phyloP scores from a whole-genome alignment of 2,888 invertebrate genomes.

The Danaus chrysippus region DNA sequence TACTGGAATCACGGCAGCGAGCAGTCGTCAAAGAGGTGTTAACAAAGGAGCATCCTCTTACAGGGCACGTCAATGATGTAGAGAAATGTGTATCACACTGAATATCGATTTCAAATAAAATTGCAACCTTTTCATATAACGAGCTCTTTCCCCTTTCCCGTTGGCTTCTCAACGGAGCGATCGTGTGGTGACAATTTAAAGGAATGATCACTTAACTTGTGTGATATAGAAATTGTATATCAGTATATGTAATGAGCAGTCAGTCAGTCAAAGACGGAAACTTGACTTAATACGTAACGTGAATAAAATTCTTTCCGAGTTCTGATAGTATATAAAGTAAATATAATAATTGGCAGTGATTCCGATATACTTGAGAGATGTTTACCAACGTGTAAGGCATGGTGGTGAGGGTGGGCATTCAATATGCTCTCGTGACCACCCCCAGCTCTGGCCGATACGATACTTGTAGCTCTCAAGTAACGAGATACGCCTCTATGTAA shows the following conservation, averaged over 20 bases:
- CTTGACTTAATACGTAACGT: too few relatives aligned
- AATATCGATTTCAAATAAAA: constrained; percentile 80
- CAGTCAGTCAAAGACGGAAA: too few relatives aligned
- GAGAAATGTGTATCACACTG: constrained; percentile 61
- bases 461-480: constrained; percentile 27
- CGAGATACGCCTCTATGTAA: constrained; percentile 21
- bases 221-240: constrained; percentile 50
- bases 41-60: constrained; percentile 31
- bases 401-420: constrained; percentile 13
- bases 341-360: constrained; percentile 36
- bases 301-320: too few relatives aligned
- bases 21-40: constrained; percentile 24
- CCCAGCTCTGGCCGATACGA: constrained; percentile 24
- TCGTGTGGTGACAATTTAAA: constrained; percentile 72
- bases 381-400: constrained; percentile 4
- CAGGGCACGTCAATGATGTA: constrained; percentile 40
- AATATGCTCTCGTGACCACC: constrained; percentile 22
- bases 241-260: too few relatives aligned
- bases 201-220: constrained; percentile 77
- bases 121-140: constrained; percentile 79
- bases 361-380: constrained; percentile 16
- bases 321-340: not conserved
- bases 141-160: constrained; percentile 76
- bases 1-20: constrained; percentile 19
- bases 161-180: constrained; percentile 49